Conservation (phyloP, 2,888 invertebrate genomes). For the Dryocosmus kuriphilus region DNA sequence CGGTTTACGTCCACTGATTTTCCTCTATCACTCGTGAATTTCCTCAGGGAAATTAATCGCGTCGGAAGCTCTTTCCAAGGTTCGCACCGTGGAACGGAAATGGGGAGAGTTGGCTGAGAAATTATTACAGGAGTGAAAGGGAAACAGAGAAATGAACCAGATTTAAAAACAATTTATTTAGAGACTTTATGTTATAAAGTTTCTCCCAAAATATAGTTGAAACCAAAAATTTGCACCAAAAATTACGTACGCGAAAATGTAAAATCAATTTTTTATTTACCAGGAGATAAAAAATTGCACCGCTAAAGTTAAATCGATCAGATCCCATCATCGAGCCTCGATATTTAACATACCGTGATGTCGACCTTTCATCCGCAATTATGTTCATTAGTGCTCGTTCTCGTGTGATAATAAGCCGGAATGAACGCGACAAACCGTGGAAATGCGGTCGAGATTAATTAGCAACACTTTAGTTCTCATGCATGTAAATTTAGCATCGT, state of each 20-base stretch:
- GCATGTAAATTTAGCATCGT: background rate
- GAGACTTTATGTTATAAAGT: background rate
- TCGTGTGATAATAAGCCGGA: slow-evolving; percentile 32
- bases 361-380: slow-evolving; percentile 48
- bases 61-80: slow-evolving; percentile 66
- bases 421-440: slow-evolving; percentile 41
- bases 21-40: slow-evolving; percentile 69
- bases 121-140: slow-evolving; percentile 31
- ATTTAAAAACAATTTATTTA: slow-evolving; percentile 19
- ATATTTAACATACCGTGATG: slow-evolving; percentile 19
- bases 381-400: slow-evolving; percentile 45
- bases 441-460: slow-evolving; percentile 44
- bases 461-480: slow-evolving; percentile 23
- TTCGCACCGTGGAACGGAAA: slow-evolving; percentile 59
- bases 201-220: background rate
- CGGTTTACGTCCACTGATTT: slow-evolving; percentile 66
- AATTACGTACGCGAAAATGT: background rate
- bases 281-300: background rate
- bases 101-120: background rate
- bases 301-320: slow-evolving; percentile 7
- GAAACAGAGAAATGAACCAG: slow-evolving; percentile 14
- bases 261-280: background rate
- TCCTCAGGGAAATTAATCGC: slow-evolving; percentile 74
- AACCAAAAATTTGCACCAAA: background rate
- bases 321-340: background rate